Conservation (phyloP, 2,113 vertebrate genomes). For the Jaculus jaculus region DNA sequence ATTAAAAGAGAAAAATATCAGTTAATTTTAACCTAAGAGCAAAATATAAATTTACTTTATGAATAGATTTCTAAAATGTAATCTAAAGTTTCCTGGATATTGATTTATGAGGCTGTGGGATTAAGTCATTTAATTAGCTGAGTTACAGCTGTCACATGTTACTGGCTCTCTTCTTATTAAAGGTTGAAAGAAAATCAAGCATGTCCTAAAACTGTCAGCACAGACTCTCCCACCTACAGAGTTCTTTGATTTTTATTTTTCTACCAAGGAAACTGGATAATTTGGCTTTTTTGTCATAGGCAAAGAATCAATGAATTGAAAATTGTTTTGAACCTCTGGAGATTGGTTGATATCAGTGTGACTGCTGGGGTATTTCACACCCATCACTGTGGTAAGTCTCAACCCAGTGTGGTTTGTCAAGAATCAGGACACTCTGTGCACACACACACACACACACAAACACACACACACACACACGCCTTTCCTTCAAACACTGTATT, state of each 20-base stretch:
- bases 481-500: neutral
- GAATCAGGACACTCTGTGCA: neutral
- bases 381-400: neutral
- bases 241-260: constrained; percentile 78
- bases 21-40: neutral
- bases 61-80: constrained; percentile 74
- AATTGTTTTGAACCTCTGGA: constrained; percentile 69
- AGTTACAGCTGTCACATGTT: constrained; percentile 60
- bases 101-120: constrained; percentile 70
- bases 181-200: constrained; percentile 63
- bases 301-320: constrained; percentile 78
- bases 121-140: constrained; percentile 77
- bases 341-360: constrained; percentile 61
- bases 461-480: too few relatives aligned
- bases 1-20: neutral
- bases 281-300: constrained; percentile 62
- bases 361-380: constrained; percentile 52
- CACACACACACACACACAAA: fast-evolving
- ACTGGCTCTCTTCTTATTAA: constrained; percentile 61
- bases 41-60: constrained; percentile 67
- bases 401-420: constrained; percentile 20
- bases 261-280: constrained; percentile 58
- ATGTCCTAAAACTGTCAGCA: constrained; percentile 52
- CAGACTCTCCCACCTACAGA: neutral
- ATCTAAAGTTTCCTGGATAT: constrained; percentile 75